Evolutionary conservation across 1,140 invertebrate species (phyloP).

Genomic region (Panulirus ornatus): DNA sequence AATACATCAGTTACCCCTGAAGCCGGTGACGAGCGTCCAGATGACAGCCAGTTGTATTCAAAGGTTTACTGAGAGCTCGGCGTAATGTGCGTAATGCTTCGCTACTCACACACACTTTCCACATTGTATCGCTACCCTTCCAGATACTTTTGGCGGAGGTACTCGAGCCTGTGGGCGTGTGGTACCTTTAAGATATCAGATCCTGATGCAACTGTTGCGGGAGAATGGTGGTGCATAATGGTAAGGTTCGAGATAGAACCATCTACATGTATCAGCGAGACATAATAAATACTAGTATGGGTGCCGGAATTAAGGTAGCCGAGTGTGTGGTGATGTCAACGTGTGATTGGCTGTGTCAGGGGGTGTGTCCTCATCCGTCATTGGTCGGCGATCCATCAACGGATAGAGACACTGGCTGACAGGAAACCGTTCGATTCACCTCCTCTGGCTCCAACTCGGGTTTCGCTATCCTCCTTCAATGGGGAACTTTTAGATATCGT

Average conservation of each 20-base stretch:
- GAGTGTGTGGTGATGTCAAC: conserved; percentile 69
- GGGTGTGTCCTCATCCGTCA: conserved; percentile 73
- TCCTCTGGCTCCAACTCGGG: conserved; percentile 44
- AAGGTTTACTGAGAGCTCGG: conserved; percentile 62
- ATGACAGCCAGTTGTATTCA: conserved; percentile 69
- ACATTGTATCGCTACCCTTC: background rate
- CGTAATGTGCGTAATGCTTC: conserved; percentile 63
- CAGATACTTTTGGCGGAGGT: conserved; percentile 22
- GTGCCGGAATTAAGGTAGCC: conserved; percentile 48
- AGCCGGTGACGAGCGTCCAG: conserved; percentile 46
- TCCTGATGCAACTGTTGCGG: too few species aligned
- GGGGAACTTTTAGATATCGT: background rate
- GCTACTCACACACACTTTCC: conserved; percentile 52
- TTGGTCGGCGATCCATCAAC: conserved; percentile 73
- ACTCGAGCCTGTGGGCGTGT: background rate
- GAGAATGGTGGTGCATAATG: too few species aligned
- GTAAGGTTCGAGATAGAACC: too few species aligned
- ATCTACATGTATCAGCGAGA: too few species aligned
- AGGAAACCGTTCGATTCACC: conserved; percentile 63
- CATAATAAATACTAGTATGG: conserved; percentile 43
- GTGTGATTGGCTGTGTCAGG: conserved; percentile 74
- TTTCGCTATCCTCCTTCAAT: background rate
- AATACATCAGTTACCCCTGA: conserved; percentile 69
- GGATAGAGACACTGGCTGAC: conserved; percentile 73
- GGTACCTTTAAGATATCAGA: too few species aligned